Conservation (phyloP, 2,797 vertebrate genomes). For the Sciurus vulgaris region DNA sequence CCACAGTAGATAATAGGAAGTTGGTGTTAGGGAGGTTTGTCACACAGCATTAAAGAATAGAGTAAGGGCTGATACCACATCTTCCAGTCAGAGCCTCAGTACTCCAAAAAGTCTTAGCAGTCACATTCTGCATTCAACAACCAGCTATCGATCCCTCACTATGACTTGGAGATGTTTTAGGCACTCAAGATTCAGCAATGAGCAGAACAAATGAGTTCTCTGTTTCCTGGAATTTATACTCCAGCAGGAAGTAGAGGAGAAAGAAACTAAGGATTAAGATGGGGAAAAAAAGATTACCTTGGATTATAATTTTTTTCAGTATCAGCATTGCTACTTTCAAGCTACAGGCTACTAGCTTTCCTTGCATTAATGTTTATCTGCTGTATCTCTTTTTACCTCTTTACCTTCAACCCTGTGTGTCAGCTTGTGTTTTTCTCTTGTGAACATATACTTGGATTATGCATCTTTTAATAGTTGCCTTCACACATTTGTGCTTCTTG, state of each 20-base stretch:
- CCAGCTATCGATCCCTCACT: neutral
- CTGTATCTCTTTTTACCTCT: neutral
- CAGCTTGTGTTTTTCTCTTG: neutral
- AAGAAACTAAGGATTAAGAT: neutral
- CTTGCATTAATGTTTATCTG: neutral
- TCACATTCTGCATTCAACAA: neutral
- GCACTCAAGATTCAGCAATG: neutral
- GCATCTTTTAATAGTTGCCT: neutral
- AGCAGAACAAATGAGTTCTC: neutral
- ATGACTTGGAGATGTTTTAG: neutral
- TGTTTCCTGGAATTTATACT: neutral
- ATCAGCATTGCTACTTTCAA: neutral
- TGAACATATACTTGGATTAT: neutral
- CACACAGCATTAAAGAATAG: neutral
- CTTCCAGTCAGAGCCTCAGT: neutral
- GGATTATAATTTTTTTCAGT: neutral
- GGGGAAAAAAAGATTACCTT: neutral
- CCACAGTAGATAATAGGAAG: neutral
- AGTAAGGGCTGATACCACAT: too few relatives aligned
- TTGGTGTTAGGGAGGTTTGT: accelerated
- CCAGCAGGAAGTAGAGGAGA: neutral
- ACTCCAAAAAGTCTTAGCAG: neutral
- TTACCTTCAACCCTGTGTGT: neutral
- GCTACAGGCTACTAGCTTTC: neutral
- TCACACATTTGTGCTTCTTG: accelerated